Conservation (phyloP, 1,140 invertebrate species). For the Cataglyphis hispanica region DNA sequence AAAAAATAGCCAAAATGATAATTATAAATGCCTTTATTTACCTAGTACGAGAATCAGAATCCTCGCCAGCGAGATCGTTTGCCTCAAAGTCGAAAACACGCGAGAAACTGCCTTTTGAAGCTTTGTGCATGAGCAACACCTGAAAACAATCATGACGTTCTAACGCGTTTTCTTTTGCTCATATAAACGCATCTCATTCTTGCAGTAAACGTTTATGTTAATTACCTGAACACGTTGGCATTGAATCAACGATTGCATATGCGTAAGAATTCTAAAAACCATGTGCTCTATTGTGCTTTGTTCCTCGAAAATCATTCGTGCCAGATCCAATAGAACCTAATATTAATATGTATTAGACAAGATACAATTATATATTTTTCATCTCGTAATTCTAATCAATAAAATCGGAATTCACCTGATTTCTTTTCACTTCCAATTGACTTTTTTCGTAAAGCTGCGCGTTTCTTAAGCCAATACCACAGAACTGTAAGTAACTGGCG, state of each 20-base stretch:
- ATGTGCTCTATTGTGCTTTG: constrained; percentile 98
- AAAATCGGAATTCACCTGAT: constrained; percentile 89
- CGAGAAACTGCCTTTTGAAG: constrained; percentile 95
- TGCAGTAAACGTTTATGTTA: neutral
- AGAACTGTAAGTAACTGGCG: constrained; percentile 97
- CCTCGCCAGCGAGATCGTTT: constrained; percentile 91
- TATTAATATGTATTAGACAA: neutral
- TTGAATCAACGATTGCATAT: constrained; percentile 97
- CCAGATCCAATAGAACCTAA: constrained; percentile 95
- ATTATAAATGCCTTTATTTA: constrained; percentile 82
- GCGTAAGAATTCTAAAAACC: constrained; percentile 97
- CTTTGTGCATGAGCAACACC: constrained; percentile 95
- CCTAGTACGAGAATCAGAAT: constrained; percentile 92
- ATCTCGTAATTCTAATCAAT: neutral
- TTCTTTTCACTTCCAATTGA: constrained; percentile 97
- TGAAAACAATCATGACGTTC: constrained; percentile 78
- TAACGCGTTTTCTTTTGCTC: neutral
- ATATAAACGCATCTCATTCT: neutral
- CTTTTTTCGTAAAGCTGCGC: constrained; percentile 98
- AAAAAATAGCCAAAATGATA: constrained; percentile 67
- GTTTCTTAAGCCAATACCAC: constrained; percentile 97
- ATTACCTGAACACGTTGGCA: constrained; percentile 96
- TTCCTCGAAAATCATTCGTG: constrained; percentile 98
- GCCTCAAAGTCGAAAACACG: constrained; percentile 97
- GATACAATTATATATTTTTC: constrained; percentile 7